Evolutionary conservation across 2,113 vertebrate genomes (phyloP), one percentile per base, ranked within the genome.

Genomic region (Nestor notabilis): DNA sequence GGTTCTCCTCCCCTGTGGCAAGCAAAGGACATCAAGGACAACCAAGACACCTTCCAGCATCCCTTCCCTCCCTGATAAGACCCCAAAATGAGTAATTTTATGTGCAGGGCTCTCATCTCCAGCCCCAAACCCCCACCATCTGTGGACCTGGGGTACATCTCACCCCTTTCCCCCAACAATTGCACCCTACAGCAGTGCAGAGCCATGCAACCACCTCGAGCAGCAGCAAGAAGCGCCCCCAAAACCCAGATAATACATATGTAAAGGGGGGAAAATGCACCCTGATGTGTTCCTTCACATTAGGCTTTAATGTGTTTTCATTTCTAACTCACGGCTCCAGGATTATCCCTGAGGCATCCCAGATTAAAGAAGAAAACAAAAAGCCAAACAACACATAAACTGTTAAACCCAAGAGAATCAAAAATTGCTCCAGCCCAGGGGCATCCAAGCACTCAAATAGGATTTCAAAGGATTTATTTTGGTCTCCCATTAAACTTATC

Each of bases 1-100:
- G 98, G 97, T 99, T 99, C 95, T 99, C 99, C 46, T 99, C 98
- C 66, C 99, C 99, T 99, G 90, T 0, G 0, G 27, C 2, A 1
- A 91, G 46, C 33, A 31, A 18, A 23, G 37, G 29, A 65, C 11
- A 7, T 9, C 2, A 0, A n/a, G 49, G 20, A 24, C 0, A 4
- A 27, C 21, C 8, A 4, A 52, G 27, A 47, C 7, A 44, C 5
- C 19, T 28, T 35, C 19, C 68, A 43, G 23, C 31, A 31, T n/a
- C 61, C 25, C 24, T 37, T 50, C 56, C 25, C 6, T 41, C 41
- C 31, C 43, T 3, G 0, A 11, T 1, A 8, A 9, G 15, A 80
- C 44, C 56, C 50, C 68, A 61, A 27, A 76, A 63, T 23, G 3
- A 33, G n/a, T 12, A 10, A 21, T 15, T 14, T 13, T 11, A 29